Conservation (phyloP, 2,797 vertebrate genomes). For the Heteromormyrus szaboi region DNA sequence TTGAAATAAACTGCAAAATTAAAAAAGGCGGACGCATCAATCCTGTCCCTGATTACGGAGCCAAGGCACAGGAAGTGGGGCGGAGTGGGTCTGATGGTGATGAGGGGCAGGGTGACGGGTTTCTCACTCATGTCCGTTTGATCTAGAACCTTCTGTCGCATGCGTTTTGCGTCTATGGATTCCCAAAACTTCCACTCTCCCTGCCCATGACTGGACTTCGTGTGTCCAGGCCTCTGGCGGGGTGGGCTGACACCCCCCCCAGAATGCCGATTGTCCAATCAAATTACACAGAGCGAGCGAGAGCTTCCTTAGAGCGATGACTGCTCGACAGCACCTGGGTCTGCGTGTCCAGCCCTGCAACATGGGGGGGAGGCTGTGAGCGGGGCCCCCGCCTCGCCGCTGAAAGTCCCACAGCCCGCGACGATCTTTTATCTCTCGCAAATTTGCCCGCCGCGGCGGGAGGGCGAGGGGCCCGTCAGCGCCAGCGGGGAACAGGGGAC, state of each 20-base stretch:
- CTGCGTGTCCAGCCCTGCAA: background rate
- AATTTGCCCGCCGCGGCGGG: constrained; percentile 25
- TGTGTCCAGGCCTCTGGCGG: background rate
- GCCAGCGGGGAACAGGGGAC: constrained; percentile 27
- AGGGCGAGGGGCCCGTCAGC: constrained; percentile 24
- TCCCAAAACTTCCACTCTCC: background rate
- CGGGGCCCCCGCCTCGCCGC: background rate
- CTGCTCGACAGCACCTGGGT: background rate
- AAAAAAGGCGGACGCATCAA: constrained; percentile 29
- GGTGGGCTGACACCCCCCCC: background rate
- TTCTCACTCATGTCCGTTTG: background rate
- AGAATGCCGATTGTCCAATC: background rate
- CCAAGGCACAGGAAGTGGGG: constrained; percentile 25
- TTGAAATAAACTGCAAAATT: constrained; percentile 34
- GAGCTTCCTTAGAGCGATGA: background rate
- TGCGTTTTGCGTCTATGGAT: background rate
- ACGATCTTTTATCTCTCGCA: background rate
- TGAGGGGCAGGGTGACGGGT: background rate
- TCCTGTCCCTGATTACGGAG: constrained; percentile 37
- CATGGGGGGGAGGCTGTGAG: background rate
- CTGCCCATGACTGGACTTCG: background rate
- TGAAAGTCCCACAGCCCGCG: background rate
- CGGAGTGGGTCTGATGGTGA: background rate
- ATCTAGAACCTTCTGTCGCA: background rate
- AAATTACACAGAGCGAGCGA: background rate